Evolutionary conservation across 1,140 invertebrate species (phyloP).

Genomic region (Ostrea edulis): DNA sequence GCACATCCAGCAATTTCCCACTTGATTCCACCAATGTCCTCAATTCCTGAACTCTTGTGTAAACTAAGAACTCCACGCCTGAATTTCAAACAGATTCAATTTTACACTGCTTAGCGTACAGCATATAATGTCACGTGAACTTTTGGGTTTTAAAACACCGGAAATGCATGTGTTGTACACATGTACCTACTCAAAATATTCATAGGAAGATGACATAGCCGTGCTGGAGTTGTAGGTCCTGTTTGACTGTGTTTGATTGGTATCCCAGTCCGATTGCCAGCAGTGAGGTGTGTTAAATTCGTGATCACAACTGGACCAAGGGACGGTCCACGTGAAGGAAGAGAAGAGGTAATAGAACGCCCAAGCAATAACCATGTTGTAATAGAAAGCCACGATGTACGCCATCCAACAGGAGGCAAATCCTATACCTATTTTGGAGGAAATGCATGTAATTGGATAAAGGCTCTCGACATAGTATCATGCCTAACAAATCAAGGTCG

Average conservation of each 20-base stretch:
- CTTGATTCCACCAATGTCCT: constrained; percentile 75
- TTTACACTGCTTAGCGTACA: not conserved
- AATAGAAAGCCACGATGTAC: constrained; percentile 99
- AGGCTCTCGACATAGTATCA: too few species aligned
- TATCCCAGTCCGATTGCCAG: constrained; percentile 92
- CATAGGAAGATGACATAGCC: constrained; percentile 64
- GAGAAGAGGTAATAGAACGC: constrained; percentile 97
- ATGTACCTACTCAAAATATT: constrained; percentile 71
- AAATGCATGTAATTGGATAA: too few species aligned
- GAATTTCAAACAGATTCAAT: constrained; percentile 20
- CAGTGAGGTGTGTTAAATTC: constrained; percentile 81
- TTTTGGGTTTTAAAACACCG: not conserved
- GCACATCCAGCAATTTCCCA: constrained; percentile 80
- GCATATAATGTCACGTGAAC: not conserved
- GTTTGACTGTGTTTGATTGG: constrained; percentile 81
- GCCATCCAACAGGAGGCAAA: constrained; percentile 87
- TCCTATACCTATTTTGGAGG: constrained; percentile 73
- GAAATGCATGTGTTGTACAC: not conserved
- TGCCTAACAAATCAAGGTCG: too few species aligned
- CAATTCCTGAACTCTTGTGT: constrained; percentile 73
- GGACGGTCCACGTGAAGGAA: constrained; percentile 92
- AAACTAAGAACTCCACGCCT: constrained; percentile 75
- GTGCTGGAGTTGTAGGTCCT: constrained; percentile 54
- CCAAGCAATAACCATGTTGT: constrained; percentile 99
- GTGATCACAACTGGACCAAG: constrained; percentile 97